Conservation (phyloP, 1,140 invertebrate species). For the Chrysomallon squamiferum region DNA sequence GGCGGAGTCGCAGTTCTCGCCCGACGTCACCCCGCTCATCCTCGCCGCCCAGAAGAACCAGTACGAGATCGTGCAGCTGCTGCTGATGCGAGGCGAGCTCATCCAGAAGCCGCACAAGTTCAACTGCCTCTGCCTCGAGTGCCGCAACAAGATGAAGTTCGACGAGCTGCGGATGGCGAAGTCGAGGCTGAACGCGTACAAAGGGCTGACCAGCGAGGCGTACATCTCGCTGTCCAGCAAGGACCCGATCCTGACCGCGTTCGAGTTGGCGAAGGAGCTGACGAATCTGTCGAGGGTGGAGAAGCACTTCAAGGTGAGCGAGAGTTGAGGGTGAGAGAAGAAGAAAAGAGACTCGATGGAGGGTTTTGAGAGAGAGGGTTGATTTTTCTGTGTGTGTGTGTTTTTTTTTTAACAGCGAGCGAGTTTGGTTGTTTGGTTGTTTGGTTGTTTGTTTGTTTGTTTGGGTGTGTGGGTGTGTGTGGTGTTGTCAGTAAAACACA, state of each 20-base stretch:
- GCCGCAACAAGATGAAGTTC: conserved; percentile 65
- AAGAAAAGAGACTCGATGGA: too few relatives aligned
- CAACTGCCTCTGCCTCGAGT: conserved; percentile 68
- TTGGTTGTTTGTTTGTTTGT: too few relatives aligned
- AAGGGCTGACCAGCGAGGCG: conserved; percentile 62
- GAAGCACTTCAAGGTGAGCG: conserved; percentile 68
- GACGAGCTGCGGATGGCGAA: conserved; percentile 57
- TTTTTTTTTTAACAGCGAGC: too few relatives aligned
- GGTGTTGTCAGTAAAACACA: too few relatives aligned
- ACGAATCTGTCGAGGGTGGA: conserved; percentile 58
- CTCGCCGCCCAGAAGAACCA: conserved; percentile 60
- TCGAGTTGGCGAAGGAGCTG: conserved; percentile 70
- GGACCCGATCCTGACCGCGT: conserved; percentile 74
- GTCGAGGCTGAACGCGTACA: conserved; percentile 60
- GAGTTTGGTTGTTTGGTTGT: too few relatives aligned
- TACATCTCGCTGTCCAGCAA: conserved; percentile 72
- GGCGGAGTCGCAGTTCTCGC: conserved; percentile 53
- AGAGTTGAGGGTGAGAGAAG: neutral
- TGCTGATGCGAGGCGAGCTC: conserved; percentile 55
- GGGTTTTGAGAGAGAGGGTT: neutral
- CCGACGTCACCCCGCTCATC: conserved; percentile 61
- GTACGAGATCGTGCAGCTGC: conserved; percentile 61
- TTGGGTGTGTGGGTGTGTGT: too few relatives aligned
- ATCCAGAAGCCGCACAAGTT: conserved; percentile 68
- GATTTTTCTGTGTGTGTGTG: too few relatives aligned